Percentiles rank a stretch among this genome's conserved stretches.
phyloP scores from a whole-genome alignment of 2,797 vertebrate genomes.

The Atherinosoma microstoma region DNA sequence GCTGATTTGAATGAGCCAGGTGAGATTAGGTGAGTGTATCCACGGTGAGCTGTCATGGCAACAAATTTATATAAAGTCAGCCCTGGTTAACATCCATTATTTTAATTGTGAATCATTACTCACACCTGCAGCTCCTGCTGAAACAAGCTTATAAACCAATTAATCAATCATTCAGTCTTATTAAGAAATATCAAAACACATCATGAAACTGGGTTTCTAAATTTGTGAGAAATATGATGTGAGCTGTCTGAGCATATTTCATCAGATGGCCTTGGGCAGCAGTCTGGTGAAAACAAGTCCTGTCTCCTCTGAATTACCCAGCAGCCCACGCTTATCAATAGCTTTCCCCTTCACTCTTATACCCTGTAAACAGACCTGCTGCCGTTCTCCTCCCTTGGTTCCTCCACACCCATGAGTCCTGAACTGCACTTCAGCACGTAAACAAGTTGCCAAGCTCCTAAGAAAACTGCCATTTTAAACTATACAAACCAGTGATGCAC shows the following conservation, averaged over 20 bases:
- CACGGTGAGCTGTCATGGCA: slow-evolving; percentile 56
- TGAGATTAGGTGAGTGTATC: slow-evolving; percentile 49
- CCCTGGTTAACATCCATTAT: slow-evolving; percentile 26
- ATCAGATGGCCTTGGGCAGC: slow-evolving; percentile 39
- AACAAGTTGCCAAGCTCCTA: slow-evolving; percentile 39
- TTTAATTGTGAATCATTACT: neutral
- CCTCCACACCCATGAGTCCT: slow-evolving; percentile 47
- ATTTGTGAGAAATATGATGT: slow-evolving; percentile 23
- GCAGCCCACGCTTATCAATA: slow-evolving; percentile 61
- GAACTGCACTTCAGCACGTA: slow-evolving; percentile 48
- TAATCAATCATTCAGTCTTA: slow-evolving; percentile 1
- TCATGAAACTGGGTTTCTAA: neutral
- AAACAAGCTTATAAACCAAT: neutral
- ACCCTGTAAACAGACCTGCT: slow-evolving; percentile 59
- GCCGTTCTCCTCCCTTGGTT: slow-evolving; percentile 42
- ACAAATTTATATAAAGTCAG: slow-evolving; percentile 54
- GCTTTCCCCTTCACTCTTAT: neutral
- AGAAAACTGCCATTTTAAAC: slow-evolving; percentile 10
- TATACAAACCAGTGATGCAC: neutral
- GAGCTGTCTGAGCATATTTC: slow-evolving; percentile 24
- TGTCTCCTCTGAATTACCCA: slow-evolving; percentile 51
- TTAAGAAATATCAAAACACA: slow-evolving; percentile 7
- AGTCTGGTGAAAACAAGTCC: slow-evolving; percentile 53
- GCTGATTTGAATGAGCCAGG: slow-evolving; percentile 61
- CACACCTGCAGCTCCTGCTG: neutral